Evolutionary conservation across 2,888 invertebrate genomes (phyloP).

Genomic region (Lepidonotus clava): DNA sequence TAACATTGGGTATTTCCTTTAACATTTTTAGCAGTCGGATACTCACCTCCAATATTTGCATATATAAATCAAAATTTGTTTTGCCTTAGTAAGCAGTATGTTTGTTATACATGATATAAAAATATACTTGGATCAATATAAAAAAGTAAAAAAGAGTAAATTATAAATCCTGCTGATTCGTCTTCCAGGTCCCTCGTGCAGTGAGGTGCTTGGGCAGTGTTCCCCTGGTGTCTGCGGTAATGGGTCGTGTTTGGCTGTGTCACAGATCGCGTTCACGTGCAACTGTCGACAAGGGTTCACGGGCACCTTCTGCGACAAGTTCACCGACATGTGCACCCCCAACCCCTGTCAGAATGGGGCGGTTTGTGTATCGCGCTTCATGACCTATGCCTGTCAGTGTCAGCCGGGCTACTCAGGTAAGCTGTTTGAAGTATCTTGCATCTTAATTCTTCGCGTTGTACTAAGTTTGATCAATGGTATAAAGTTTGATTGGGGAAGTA

Average conservation of each 20-base stretch:
- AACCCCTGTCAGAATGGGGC: slow-evolving; percentile 24
- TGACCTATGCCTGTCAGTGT: slow-evolving; percentile 8
- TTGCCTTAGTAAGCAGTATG: too few relatives aligned
- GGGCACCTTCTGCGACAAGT: slow-evolving; percentile 33
- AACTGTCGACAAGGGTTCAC: background rate
- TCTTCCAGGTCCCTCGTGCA: background rate
- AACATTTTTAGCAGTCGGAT: too few relatives aligned
- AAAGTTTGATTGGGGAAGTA: too few relatives aligned
- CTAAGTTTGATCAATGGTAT: too few relatives aligned
- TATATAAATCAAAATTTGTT: too few relatives aligned
- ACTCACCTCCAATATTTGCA: too few relatives aligned
- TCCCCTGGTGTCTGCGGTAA: background rate
- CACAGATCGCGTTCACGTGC: slow-evolving; percentile 14
- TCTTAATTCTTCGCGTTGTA: too few relatives aligned
- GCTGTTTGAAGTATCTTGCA: too few relatives aligned
- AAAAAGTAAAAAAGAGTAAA: background rate
- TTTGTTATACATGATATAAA: too few relatives aligned
- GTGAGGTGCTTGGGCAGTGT: slow-evolving; percentile 27
- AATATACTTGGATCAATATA: too few relatives aligned
- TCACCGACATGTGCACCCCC: slow-evolving; percentile 23
- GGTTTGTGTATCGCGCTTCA: background rate
- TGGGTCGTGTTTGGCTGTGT: background rate
- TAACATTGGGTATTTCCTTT: too few relatives aligned
- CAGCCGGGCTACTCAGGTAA: slow-evolving; percentile 35
- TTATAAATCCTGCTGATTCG: background rate